Evolutionary conservation across 2,888 invertebrate species (phyloP), one percentile per base, ranked within the genome.

Genomic region (Microctonus brassicae): DNA sequence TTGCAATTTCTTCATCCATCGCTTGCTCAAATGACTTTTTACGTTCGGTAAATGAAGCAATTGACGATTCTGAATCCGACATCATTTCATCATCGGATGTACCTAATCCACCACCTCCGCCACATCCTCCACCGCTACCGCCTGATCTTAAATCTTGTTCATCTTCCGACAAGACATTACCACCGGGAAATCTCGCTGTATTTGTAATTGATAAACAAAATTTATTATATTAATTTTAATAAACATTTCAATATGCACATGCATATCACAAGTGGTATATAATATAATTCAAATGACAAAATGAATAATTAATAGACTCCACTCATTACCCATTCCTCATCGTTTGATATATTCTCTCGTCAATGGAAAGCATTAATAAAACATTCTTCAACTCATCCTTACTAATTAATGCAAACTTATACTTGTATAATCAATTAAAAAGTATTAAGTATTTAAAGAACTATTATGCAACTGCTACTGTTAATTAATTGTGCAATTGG

Each of bases 41-140:
- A 64, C 90, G 85, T 69, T 90, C 90, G 69, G 86, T 88, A 57
- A 90, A 83, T 13, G 91, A 90, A 39, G 90, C 89, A 64, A 90
- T 85, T 22, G 90, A 90, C n/a, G 90, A 90, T 79, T 90, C 90
- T 4, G 90, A 90, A 81, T 90, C 90, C 22, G 90, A 90, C 86
- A 89, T 89, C 86, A 88, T 88, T 71, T 90, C 90, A 77, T 88
- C 88, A 76, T 90, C 90, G 64, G 90, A 90, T 20, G 90, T 90
- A n/a, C 89, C 89, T 29, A 72, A 73, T 11, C 22, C 57, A 55
- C 60, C 63, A 36, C 60, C 57, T 24, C 22, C 60, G 47, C 77
- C 75, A 33, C 68, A 70, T 13, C 74, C 60, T 39, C 77, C 75
- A 36, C 68, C 72, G 20, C 74, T 72, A 4, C 83, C 85, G 24